A percentile compares a stretch with the other conserved stretches of the same genome.
phyloP scores from a whole-genome alignment of 2,797 vertebrate genomes.

The Bufotes viridis region DNA sequence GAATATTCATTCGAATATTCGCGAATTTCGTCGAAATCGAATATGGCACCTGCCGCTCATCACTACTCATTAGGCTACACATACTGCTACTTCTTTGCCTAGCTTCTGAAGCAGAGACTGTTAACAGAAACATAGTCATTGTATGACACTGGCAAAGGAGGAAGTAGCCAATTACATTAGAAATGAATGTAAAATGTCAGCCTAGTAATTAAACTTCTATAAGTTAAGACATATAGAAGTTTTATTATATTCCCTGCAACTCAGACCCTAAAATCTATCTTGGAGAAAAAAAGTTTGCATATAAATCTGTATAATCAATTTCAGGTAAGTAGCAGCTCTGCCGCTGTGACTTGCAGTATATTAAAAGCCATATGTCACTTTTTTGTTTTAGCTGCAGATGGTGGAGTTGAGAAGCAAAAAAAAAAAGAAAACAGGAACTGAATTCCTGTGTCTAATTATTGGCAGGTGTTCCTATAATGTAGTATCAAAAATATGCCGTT shows the following conservation, averaged over 20 bases:
- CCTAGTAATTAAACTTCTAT: not conserved
- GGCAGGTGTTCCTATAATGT: slow-evolving; percentile 13
- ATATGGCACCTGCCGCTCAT: too few relatives aligned
- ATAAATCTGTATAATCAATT: not conserved
- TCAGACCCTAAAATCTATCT: not conserved
- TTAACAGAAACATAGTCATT: too few relatives aligned
- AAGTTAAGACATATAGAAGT: not conserved
- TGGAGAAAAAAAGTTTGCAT: not conserved
- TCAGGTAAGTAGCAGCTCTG: not conserved
- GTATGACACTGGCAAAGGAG: not conserved
- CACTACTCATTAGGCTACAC: too few relatives aligned
- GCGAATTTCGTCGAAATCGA: too few relatives aligned
- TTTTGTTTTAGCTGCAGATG: slow-evolving; percentile 13
- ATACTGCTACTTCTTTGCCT: too few relatives aligned
- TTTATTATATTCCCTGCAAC: not conserved
- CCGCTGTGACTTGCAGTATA: not conserved
- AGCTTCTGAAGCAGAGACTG: too few relatives aligned
- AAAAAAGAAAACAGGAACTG: not conserved
- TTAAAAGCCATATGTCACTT: slow-evolving; percentile 15
- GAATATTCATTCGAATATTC: too few relatives aligned
- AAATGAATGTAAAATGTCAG: too few relatives aligned
- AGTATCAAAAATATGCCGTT: not conserved
- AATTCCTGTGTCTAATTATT: not conserved
- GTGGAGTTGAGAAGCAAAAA: not conserved
- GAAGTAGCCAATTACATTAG: not conserved